Evolutionary conservation across 2,113 vertebrate genomes (phyloP), one percentile per base, ranked within the genome.

Genomic region (Brachypteracias leptosomus): DNA sequence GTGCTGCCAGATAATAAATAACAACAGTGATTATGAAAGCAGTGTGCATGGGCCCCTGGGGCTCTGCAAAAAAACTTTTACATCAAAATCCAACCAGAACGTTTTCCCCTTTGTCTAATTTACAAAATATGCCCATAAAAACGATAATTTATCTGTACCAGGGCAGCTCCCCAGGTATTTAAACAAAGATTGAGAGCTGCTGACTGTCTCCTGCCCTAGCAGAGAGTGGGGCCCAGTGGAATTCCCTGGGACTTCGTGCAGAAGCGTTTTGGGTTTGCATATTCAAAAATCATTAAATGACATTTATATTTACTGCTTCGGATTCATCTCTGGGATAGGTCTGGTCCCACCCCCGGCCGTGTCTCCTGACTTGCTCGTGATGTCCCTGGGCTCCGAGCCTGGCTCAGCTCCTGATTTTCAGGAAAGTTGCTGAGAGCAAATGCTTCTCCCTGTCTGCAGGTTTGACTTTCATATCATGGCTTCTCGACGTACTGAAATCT

Each of bases 101-200:
- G 8, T 90, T 96, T 94, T 67, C 85, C 90, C 88, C 73, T 65
- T 90, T 67, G 76, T 74, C 95, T 95, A 84, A 94, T 96, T 93
- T 72, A 17, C 71, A 88, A 90, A 95, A 91, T 76, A 67, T 40
- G n/a, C 65, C 85, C 85, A 72, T 95, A 90, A 94, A 95, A 67
- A 2, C 59, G 71, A 44, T 71, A 85, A 95, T 90, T 96, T 90
- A 86, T 91, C 71, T 38, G 72, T 54, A 51, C 79, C 35, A 40
- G 82, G 92, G 75, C 88, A 61, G 63, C 80, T 90, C 95, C 79
- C 63, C 1, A 16, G 68, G 40, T 71, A 63, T 85, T 94, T 83
- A 93, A 88, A 51, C 10, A 6, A 65, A 86, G 93, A 90, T 20
- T 77, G 79, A 63, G 88, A 90, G 85, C 52, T 93, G 29, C 79